These are phyloP conservation scores for Pterostichus niger DNA, from an alignment of 2,888 invertebrate species.

Conservation along the genomic window DNA sequence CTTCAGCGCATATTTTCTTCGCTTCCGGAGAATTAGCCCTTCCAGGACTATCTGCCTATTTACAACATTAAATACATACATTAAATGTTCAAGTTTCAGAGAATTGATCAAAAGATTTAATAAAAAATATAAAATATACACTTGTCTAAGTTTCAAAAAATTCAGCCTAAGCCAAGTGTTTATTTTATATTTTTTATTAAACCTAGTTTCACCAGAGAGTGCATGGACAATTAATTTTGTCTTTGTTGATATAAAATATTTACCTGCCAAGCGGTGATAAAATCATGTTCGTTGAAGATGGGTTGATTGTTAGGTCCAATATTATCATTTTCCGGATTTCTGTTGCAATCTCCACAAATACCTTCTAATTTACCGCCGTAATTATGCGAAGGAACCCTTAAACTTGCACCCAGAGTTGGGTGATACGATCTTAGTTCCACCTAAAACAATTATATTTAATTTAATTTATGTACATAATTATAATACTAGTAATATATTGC, in stretches of 20 bases:
- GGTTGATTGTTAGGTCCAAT: constrained; percentile 78
- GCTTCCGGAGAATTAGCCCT: not conserved
- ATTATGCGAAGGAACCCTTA: constrained; percentile 86
- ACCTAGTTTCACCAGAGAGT: too few relatives aligned
- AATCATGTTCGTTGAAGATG: constrained; percentile 79
- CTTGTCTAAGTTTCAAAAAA: too few relatives aligned
- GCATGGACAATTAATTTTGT: too few relatives aligned
- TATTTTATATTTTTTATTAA: too few relatives aligned
- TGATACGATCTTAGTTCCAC: constrained; percentile 78
- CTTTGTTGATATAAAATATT: too few relatives aligned
- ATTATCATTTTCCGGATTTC: constrained; percentile 80
- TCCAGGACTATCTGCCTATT: not conserved
- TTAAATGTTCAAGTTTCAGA: too few relatives aligned
- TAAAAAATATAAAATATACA: too few relatives aligned
- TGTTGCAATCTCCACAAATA: constrained; percentile 88
- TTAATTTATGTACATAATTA: not conserved
- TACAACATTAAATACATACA: too few relatives aligned
- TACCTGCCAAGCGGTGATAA: constrained; percentile 79
- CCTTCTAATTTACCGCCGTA: constrained; percentile 88
- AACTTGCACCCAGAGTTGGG: constrained; percentile 77
- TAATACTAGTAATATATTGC: too few relatives aligned
- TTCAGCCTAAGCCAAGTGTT: too few relatives aligned
- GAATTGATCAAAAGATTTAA: too few relatives aligned
- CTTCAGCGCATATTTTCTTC: constrained; percentile 74
- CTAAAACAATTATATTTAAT: constrained; percentile 77